phyloP scores from a whole-genome alignment of 1,140 invertebrate species.

The Plectrocnemia conspersa region DNA sequence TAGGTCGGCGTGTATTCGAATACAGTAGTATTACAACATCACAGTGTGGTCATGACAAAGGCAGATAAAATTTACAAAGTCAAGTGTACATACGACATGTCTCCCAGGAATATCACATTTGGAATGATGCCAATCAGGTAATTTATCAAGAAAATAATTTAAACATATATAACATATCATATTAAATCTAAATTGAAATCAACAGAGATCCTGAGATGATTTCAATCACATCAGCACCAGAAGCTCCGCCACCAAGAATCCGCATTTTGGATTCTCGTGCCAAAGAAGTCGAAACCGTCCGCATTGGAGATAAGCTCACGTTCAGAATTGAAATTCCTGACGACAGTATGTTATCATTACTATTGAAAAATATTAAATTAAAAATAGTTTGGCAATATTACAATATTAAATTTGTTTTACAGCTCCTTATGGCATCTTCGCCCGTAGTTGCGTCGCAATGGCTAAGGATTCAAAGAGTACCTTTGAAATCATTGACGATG shows the following conservation, averaged over 20 bases:
- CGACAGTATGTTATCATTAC: constrained; percentile 69
- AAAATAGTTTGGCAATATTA: constrained; percentile 7
- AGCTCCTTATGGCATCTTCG: constrained; percentile 95
- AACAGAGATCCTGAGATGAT: constrained; percentile 88
- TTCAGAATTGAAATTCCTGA: constrained; percentile 95
- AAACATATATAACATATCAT: neutral
- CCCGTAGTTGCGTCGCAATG: constrained; percentile 92
- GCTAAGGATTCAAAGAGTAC: constrained; percentile 94
- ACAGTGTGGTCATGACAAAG: constrained; percentile 95
- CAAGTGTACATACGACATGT: constrained; percentile 94
- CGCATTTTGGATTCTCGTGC: constrained; percentile 79
- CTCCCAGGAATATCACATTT: constrained; percentile 93
- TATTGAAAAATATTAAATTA: neutral
- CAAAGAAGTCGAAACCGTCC: constrained; percentile 87
- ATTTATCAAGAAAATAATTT: constrained; percentile 18
- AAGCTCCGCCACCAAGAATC: constrained; percentile 89
- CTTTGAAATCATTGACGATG: constrained; percentile 93
- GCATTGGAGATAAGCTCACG: constrained; percentile 90
- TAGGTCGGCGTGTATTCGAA: constrained; percentile 92
- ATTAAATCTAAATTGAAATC: constrained; percentile 15
- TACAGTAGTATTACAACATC: constrained; percentile 90
- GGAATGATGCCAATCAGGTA: constrained; percentile 94
- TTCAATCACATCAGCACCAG: constrained; percentile 89
- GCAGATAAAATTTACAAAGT: constrained; percentile 96
- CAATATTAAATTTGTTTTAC: constrained; percentile 39